Conservation (phyloP, 2,888 invertebrate species). For the Isotomurus palustris region DNA sequence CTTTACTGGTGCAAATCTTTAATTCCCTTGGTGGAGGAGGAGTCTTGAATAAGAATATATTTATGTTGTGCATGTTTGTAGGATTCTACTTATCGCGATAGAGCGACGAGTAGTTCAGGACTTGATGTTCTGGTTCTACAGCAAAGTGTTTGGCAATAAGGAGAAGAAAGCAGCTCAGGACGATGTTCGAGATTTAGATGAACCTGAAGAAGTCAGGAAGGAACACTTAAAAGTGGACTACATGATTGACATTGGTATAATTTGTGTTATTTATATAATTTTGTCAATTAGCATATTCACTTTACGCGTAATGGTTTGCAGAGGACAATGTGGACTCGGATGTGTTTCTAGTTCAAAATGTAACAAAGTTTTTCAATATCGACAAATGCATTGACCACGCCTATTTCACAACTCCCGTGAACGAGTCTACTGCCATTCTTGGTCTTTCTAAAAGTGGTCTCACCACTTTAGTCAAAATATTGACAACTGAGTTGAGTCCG, state of each 20-base stretch:
- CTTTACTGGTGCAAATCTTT: slow-evolving; percentile 18
- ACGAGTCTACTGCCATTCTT: slow-evolving; percentile 1
- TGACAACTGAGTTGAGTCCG: slow-evolving; percentile 14
- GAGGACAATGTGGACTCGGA: slow-evolving; percentile 28
- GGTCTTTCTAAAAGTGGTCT: slow-evolving; percentile 30
- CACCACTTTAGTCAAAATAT: slow-evolving; percentile 16
- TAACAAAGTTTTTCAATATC: slow-evolving; percentile 25
- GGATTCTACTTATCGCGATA: slow-evolving; percentile 18
- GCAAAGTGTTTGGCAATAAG: slow-evolving; percentile 6
- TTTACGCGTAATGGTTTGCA: slow-evolving; percentile 1
- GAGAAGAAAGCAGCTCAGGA: not conserved
- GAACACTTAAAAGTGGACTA: slow-evolving; percentile 32
- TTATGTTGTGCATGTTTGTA: not conserved
- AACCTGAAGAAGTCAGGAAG: slow-evolving; percentile 33
- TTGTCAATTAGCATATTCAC: slow-evolving; percentile 1
- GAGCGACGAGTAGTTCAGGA: slow-evolving; percentile 16
- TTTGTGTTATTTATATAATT: not conserved
- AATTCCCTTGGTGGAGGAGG: not conserved
- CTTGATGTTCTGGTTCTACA: not conserved
- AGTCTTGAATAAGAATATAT: no score
- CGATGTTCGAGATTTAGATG: slow-evolving; percentile 13
- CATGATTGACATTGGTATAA: slow-evolving; percentile 31
- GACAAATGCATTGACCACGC: slow-evolving; percentile 31
- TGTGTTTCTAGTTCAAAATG: slow-evolving; percentile 29
- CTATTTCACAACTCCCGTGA: slow-evolving; percentile 23